These are phyloP conservation scores for Heloderma charlesbogerti DNA, from an alignment of 2,113 vertebrate genomes.

Conservation along the genomic window DNA sequence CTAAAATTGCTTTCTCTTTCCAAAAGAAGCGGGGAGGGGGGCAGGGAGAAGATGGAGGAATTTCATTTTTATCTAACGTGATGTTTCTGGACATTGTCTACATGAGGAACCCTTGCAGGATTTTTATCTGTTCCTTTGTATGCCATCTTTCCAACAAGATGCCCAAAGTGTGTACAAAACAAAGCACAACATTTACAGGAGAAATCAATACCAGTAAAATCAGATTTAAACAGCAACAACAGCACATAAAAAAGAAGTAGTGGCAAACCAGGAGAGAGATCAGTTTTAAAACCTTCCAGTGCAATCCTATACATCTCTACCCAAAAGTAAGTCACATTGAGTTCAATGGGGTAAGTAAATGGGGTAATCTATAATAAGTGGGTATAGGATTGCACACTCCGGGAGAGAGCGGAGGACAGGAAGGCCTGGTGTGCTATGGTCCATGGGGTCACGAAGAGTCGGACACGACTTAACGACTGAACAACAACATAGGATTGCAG, in stretches of 20 bases:
- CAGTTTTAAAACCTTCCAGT: background rate
- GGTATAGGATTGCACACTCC: too few relatives aligned
- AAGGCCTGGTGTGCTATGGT: too few relatives aligned
- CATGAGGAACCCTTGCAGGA: background rate
- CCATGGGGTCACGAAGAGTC: too few relatives aligned
- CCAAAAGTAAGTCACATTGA: background rate
- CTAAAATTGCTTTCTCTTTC: background rate
- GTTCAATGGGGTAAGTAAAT: background rate
- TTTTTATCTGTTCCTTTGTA: background rate
- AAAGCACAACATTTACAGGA: background rate
- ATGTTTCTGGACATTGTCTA: background rate
- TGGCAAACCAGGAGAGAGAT: background rate
- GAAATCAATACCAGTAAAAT: background rate
- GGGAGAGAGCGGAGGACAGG: too few relatives aligned
- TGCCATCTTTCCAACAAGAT: background rate
- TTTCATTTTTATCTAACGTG: background rate
- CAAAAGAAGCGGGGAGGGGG: background rate
- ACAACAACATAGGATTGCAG: too few relatives aligned
- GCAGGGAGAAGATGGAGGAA: background rate
- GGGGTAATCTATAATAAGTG: too few relatives aligned
- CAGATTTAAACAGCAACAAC: background rate
- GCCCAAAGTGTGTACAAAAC: background rate
- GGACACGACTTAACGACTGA: too few relatives aligned
- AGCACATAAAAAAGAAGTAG: background rate
- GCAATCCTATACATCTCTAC: background rate